phyloP scores from a whole-genome alignment of 2,888 invertebrate species.

The Mesorhabditis spiculigera region DNA sequence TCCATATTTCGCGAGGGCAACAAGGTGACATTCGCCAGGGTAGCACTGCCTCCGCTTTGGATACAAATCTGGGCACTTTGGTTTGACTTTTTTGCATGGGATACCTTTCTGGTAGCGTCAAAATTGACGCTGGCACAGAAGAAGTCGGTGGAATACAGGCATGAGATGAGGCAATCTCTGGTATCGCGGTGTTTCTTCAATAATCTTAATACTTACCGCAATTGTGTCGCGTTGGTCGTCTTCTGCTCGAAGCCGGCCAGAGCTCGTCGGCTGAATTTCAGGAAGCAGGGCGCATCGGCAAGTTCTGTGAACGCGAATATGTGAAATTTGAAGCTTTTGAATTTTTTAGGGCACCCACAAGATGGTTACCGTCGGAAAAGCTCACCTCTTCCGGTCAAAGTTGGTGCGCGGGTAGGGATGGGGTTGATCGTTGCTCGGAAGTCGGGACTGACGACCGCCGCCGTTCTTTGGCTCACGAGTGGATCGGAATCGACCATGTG shows the following conservation, averaged over 20 bases:
- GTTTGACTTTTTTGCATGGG: not conserved
- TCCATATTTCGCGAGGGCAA: not conserved
- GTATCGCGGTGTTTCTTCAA: not conserved
- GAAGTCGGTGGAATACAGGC: not conserved
- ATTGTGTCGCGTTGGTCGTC: not conserved
- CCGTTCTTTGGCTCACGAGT: not conserved
- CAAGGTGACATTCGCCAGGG: not conserved
- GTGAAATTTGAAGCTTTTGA: not conserved
- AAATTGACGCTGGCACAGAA: slow-evolving; percentile 2
- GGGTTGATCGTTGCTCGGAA: not conserved
- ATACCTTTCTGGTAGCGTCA: not conserved
- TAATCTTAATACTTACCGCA: not conserved
- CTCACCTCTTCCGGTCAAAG: not conserved
- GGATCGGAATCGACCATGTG: not conserved
- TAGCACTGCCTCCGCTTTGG: not conserved
- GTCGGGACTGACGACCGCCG: not conserved
- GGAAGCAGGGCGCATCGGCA: not conserved
- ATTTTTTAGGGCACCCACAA: not conserved
- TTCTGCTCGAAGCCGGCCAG: not conserved
- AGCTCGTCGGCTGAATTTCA: not conserved
- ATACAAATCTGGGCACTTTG: slow-evolving; percentile 3
- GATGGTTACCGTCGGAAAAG: not conserved
- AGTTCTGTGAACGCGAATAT: not conserved
- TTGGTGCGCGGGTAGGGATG: not conserved
- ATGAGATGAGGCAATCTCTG: slow-evolving; percentile 3